Evolutionary conservation across 2,113 vertebrate species (phyloP), one percentile per base, ranked within the genome.

Genomic region (Cercopithecus mona): DNA sequence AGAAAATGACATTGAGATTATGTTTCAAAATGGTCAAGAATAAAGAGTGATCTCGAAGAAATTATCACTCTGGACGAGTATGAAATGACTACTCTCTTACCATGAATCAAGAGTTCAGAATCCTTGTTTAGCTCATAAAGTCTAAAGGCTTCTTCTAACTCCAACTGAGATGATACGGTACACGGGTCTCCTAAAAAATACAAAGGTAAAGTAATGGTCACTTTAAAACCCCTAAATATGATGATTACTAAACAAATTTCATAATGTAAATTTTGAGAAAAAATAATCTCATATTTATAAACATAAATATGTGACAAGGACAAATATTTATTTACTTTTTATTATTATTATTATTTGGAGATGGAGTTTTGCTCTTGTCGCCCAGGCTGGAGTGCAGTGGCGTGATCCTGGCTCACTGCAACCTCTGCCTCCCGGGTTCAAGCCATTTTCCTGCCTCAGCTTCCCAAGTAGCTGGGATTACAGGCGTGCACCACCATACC

Each of bases 121-220:
- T 99, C 99, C 98, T 99, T 99, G 98, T 99, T 99, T 89, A 99
- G 98, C 43, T 99, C 99, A 90, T 99, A 99, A 90, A 99, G 99
- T 5, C 99, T 98, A 98, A 99, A 99, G 12, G 99, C 99, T 98
- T 99, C 99, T 98, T 99, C 99, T 96, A 99, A 97, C 97, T 99
- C 99, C 99, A 99, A 98, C 98, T 99, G 99, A 86, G 99, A 99
- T 6, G 99, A 99, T 95, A 99, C 99, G 0, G 99, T 99, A 97
- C 99, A 99, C 0, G 99, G 99, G 97, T 99, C 99, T 97, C 99
- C 99, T 99, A 97, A 27, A 98, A 96, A 93, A 97, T 4, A 95
- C 32, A 97, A 94, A n/a, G 94, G 32, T 20, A 88, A 48, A 94
- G 80, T 48, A 90, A 95, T 87, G 66, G 9, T 97, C 76, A 92